Percentiles rank a stretch among this genome's conserved stretches.
These are phyloP conservation scores for Trinorchestia longiramus DNA, from an alignment of 1,140 invertebrate species.

Conservation along the genomic window DNA sequence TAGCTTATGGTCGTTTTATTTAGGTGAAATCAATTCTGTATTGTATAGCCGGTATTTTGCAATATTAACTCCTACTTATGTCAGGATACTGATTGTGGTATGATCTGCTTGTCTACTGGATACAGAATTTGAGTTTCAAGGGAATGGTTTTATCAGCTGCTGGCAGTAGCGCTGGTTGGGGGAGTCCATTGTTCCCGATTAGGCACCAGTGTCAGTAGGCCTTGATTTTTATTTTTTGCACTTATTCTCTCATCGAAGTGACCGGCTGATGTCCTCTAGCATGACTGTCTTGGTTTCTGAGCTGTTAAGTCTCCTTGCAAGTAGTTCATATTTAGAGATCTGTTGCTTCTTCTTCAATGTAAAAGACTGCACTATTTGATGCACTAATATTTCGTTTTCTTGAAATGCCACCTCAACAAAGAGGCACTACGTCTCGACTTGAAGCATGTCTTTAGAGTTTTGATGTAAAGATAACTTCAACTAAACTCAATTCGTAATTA, in stretches of 20 bases:
- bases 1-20: not conserved
- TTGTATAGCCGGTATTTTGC: not conserved
- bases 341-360: too few species aligned
- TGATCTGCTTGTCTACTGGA: not conserved
- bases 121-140: not conserved
- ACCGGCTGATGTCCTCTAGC: not conserved
- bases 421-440: not conserved
- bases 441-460: not conserved
- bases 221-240: not conserved
- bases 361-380: too few species aligned
- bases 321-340: too few species aligned
- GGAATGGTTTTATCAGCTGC: not conserved
- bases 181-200: not conserved
- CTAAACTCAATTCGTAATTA: not conserved
- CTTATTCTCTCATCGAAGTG: not conserved
- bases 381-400: not conserved
- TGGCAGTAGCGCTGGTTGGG: not conserved
- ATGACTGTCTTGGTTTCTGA: too few species aligned
- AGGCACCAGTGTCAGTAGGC: not conserved
- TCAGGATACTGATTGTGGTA: not conserved
- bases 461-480: not conserved
- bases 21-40: not conserved
- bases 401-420: too few species aligned
- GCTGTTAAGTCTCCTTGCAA: too few species aligned
- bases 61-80: not conserved